These are phyloP conservation scores for Urosaurus nigricauda DNA, from an alignment of 2,797 vertebrate genomes.

Conservation along the genomic window DNA sequence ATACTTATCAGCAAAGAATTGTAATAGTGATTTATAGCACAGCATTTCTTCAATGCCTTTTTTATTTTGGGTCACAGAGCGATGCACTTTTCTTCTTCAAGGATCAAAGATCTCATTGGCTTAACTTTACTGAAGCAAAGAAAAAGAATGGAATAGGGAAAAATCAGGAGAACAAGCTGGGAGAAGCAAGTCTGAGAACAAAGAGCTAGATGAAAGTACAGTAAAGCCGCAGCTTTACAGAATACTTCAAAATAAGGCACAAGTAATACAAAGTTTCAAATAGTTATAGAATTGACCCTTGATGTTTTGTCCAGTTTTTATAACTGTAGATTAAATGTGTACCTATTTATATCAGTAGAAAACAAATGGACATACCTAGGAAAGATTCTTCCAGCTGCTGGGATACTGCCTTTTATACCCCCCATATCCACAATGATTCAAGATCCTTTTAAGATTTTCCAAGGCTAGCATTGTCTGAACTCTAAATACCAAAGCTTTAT, in stretches of 20 bases:
- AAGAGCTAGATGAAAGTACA: background rate
- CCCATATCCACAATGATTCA: background rate
- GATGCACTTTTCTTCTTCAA: slow-evolving; percentile 30
- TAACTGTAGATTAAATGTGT: background rate
- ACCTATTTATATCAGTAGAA: background rate
- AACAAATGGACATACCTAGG: background rate
- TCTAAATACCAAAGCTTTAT: background rate
- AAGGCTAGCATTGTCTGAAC: background rate
- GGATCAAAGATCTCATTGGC: slow-evolving; percentile 21
- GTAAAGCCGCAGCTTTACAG: background rate
- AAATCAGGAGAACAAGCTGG: background rate
- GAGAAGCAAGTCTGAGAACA: background rate
- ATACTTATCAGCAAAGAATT: too few species aligned
- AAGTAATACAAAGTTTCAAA: background rate
- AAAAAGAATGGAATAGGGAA: background rate
- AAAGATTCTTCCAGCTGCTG: background rate
- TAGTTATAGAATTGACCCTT: background rate
- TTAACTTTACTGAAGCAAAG: slow-evolving; percentile 11
- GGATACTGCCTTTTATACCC: background rate
- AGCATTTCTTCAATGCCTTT: background rate
- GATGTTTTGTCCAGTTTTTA: background rate
- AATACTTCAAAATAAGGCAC: background rate
- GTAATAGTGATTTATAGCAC: background rate
- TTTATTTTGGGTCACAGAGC: background rate
- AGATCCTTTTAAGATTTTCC: background rate